Conservation (phyloP, 2,113 vertebrate genomes). For the Apus apus region DNA sequence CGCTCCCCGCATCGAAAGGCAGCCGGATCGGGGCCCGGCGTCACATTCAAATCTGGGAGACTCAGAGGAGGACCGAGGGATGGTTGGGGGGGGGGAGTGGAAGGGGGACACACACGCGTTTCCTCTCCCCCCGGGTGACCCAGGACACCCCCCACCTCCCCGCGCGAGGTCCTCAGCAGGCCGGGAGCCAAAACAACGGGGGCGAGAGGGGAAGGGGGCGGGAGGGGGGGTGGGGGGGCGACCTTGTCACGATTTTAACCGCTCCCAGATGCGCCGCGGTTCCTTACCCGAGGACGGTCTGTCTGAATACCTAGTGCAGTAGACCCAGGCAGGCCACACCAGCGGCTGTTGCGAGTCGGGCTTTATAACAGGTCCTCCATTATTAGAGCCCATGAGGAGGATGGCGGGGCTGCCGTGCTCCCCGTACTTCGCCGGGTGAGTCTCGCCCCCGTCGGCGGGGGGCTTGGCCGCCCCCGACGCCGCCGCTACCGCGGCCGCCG, state of each 20-base stretch:
- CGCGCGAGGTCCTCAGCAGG: background rate
- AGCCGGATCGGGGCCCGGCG: background rate
- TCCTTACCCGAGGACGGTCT: constrained; percentile 98
- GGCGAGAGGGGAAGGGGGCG: background rate
- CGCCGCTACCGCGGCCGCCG: constrained; percentile 71
- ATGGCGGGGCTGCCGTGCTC: constrained; percentile 85
- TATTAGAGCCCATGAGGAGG: constrained; percentile 84
- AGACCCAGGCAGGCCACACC: constrained; percentile 97
- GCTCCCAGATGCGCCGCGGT: constrained; percentile 34
- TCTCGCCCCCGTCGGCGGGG: constrained; percentile 74
- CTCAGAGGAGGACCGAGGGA: background rate
- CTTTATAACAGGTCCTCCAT: constrained; percentile 77
- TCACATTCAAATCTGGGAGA: constrained; percentile 38
- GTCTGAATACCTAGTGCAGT: constrained; percentile 97
- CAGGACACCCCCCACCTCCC: background rate
- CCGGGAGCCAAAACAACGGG: background rate
- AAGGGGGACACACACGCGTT: background rate
- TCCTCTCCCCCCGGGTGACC: constrained; percentile 15
- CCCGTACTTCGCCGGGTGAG: constrained; percentile 79
- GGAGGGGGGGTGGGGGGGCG: background rate
- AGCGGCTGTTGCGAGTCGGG: constrained; percentile 86
- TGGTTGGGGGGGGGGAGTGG: background rate
- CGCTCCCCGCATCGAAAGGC: background rate
- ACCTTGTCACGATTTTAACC: constrained; percentile 17
- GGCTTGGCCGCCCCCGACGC: constrained; percentile 69